phyloP scores from a whole-genome alignment of 1,140 invertebrate species.

The Periplaneta americana region DNA sequence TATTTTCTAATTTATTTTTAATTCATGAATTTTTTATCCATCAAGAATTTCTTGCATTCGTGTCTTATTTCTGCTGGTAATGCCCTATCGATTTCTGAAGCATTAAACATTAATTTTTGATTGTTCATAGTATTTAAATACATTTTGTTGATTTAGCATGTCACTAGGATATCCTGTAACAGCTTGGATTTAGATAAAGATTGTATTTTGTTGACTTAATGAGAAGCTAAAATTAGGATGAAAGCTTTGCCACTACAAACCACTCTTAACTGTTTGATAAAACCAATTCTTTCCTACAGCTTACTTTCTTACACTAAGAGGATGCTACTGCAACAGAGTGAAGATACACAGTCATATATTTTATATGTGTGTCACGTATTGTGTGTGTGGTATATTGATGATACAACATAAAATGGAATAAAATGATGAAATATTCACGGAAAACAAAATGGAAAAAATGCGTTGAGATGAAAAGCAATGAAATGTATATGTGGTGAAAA shows the following conservation, averaged over 20 bases:
- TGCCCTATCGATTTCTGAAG: too few relatives aligned
- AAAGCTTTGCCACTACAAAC: neutral
- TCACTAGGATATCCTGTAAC: too few relatives aligned
- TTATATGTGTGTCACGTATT: neutral
- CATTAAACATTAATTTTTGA: too few relatives aligned
- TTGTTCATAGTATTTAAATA: too few relatives aligned
- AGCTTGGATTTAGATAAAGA: neutral
- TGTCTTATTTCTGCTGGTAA: too few relatives aligned
- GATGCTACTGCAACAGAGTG: neutral
- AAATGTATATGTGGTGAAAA: neutral
- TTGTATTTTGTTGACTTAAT: neutral
- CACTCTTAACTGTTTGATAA: neutral
- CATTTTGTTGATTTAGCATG: too few relatives aligned
- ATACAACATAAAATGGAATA: neutral
- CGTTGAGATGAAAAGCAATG: conserved; percentile 3
- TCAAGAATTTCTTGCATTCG: too few relatives aligned
- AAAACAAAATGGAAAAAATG: neutral
- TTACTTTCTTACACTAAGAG: conserved; percentile 7
- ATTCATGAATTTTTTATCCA: too few relatives aligned
- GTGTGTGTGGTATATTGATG: conserved; percentile 1
- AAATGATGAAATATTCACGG: neutral
- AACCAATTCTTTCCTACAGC: conserved; percentile 11
- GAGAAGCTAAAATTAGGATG: neutral
- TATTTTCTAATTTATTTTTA: too few relatives aligned
- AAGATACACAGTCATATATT: neutral